phyloP scores from a whole-genome alignment of 2,113 vertebrate genomes.

The human region GRCh38 chr6:2849001-2849500 shows the following conservation, averaged over 20 bases:
- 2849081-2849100: neutral
- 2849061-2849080: neutral
- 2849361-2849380: neutral
- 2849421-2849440: neutral
- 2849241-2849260: neutral
- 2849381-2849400: neutral
- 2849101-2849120: neutral
- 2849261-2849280: neutral
- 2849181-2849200: neutral
- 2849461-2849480: neutral
- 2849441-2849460: neutral
- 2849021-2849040: fast-evolving
- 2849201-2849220: neutral
- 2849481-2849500: neutral
- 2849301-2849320: neutral
- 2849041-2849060: neutral
- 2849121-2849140: no score
- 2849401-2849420: neutral
- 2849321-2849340: neutral
- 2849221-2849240: neutral
- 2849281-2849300: neutral
- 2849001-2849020: neutral
- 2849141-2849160: neutral
- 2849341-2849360: neutral
- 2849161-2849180: neutral